Base-by-base conservation (phyloP, 2,113 vertebrate genomes). In the Apteryx mantelli region DNA sequence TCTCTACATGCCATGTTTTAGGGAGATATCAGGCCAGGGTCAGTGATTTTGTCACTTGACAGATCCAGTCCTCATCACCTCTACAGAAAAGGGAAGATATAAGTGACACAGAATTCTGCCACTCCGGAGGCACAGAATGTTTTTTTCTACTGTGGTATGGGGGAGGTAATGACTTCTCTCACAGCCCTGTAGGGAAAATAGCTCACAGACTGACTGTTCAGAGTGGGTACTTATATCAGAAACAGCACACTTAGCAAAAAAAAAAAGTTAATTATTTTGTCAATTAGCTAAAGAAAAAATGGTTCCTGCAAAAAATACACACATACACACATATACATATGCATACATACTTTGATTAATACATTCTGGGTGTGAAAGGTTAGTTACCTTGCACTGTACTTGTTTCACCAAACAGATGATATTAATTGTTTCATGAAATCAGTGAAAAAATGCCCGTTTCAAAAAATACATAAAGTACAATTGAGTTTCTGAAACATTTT, bases 11-110 rank as follows among this genome's bases (percentile, higher is more conserved):
- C 21, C 21, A 44, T 24, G 3, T 92, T 93, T 83, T 68, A 90
- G 64, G 60, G 46, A 73, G 76, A 92, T 95, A 92, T 89, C 87
- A 85, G 89, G 92, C 73, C 88, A 58, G 86, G 86, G 63, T 32
- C 50, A 65, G 44, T 85, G 94, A 93, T 93, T 95, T 79, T 96
- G 83, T 82, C 84, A 89, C 94, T 95, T 82, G 91, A 64, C 69
- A 92, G 86, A 93, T 91, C 89, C 94, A 94, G 70, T 76, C 66
- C 40, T 75, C 91, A 94, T 80, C 92, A 88, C 69, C 82, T 90
- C 66, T 73, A 34, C 21, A 53, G 56, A 86, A 92, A 79, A 76
- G 38, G 34, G 65, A 93, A 86, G 52, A 83, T 84, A 24, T 44
- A 85, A 90, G 75, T 40, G 48, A 80, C 77, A 91, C 24, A 58